Evolutionary conservation across 2,888 invertebrate species (phyloP).

Genomic region (Chaetoderma sp.): DNA sequence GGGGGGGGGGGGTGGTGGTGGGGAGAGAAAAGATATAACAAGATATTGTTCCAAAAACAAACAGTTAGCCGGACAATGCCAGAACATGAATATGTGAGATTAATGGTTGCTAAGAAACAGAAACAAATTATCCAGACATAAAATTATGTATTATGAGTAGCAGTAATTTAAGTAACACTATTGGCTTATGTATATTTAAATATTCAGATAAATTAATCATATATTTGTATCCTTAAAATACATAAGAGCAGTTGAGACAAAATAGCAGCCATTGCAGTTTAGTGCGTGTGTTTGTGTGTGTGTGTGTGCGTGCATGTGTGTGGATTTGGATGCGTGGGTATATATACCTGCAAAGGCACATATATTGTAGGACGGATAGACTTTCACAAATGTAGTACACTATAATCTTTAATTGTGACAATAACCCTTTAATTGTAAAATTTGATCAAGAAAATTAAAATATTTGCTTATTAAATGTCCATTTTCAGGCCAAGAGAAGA

Average conservation of each 20-base stretch:
- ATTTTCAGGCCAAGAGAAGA: no score
- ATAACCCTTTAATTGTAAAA: no score
- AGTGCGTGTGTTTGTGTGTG: not conserved
- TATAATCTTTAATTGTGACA: no score
- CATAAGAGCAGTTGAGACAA: not conserved
- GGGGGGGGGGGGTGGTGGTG: not conserved
- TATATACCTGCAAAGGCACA: not conserved
- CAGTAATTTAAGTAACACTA: not conserved
- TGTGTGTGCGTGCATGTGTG: not conserved
- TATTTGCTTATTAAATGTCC: no score
- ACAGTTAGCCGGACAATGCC: not conserved
- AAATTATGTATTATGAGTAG: not conserved
- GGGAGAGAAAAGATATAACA: not conserved
- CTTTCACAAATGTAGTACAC: not conserved
- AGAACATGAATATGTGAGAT: not conserved
- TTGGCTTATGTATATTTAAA: not conserved
- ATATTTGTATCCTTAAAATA: no score
- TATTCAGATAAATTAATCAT: not conserved
- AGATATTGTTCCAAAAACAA: not conserved
- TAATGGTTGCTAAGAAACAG: no score
- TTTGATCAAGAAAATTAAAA: no score
- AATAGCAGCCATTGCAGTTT: not conserved
- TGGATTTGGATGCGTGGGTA: not conserved
- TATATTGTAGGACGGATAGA: not conserved
- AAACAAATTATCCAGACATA: slow-evolving; percentile 4